These are phyloP conservation scores for Tetraodon nigroviridis DNA, from an alignment of 2,113 vertebrate species.

Conservation along the genomic window DNA sequence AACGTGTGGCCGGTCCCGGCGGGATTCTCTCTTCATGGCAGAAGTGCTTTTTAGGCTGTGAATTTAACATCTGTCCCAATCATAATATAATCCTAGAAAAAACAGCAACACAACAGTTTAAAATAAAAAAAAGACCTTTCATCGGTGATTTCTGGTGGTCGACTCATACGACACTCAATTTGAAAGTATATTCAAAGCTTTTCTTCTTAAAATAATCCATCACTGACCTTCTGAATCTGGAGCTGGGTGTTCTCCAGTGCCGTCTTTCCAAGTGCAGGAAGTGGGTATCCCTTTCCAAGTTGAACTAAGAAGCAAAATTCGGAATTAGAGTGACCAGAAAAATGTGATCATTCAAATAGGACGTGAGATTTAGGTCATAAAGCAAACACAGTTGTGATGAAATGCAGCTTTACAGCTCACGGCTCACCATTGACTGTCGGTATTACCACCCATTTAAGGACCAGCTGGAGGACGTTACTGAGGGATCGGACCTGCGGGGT, in stretches of 20 bases:
- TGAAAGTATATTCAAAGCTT: background rate
- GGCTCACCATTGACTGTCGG: slow-evolving; percentile 68
- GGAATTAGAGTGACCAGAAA: background rate
- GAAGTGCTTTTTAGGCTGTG: slow-evolving; percentile 6
- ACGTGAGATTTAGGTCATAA: too few relatives aligned
- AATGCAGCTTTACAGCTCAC: background rate
- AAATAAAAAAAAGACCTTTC: too few relatives aligned
- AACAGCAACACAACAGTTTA: background rate
- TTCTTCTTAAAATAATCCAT: background rate
- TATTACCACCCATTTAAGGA: slow-evolving; percentile 61
- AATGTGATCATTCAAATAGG: too few relatives aligned
- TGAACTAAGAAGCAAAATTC: slow-evolving; percentile 23
- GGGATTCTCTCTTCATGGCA: background rate
- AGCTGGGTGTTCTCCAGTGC: slow-evolving; percentile 68
- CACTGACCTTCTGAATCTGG: slow-evolving; percentile 67
- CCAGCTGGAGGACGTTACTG: slow-evolving; percentile 46
- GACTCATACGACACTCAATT: too few relatives aligned
- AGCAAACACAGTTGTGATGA: background rate
- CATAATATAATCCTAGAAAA: slow-evolving; percentile 64
- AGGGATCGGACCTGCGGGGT: slow-evolving; percentile 60
- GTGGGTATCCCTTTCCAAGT: slow-evolving; percentile 69
- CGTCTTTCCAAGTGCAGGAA: slow-evolving; percentile 70
- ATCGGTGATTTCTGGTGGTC: background rate
- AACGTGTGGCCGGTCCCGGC: too few relatives aligned
- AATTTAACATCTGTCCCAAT: slow-evolving; percentile 73